Percentiles rank a stretch among this genome's conserved stretches.
phyloP scores from a whole-genome alignment of 2,113 vertebrate species.

The Mungos mungo region DNA sequence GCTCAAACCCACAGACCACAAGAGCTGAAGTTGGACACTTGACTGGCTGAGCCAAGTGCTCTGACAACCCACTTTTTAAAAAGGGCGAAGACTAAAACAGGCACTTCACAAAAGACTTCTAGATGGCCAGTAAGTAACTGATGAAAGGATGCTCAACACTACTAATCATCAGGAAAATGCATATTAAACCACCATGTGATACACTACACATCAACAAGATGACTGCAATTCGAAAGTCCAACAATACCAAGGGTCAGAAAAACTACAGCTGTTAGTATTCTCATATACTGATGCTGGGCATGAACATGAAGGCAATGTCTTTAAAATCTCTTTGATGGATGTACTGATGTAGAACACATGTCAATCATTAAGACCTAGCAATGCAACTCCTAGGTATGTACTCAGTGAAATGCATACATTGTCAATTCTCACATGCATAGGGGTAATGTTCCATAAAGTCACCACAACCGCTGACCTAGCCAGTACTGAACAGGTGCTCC shows the following conservation, averaged over 20 bases:
- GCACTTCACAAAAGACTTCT: not conserved
- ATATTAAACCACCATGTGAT: too few species aligned
- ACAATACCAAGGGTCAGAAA: not conserved
- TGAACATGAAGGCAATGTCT: not conserved
- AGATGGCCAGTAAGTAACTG: not conserved
- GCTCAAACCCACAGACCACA: too few species aligned
- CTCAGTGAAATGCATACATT: not conserved
- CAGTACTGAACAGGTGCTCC: too few species aligned
- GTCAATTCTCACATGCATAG: not conserved
- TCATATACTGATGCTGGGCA: not conserved
- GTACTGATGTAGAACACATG: too few species aligned
- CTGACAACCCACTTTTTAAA: not conserved
- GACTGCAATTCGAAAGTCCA: not conserved
- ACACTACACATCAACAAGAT: too few species aligned
- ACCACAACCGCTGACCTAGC: not conserved
- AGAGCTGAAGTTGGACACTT: too few species aligned
- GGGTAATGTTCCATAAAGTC: not conserved
- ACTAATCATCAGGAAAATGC: not conserved
- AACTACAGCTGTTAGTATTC: rapidly evolving
- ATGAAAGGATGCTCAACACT: not conserved
- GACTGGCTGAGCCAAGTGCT: too few species aligned
- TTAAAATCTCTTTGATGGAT: not conserved
- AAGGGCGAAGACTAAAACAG: not conserved
- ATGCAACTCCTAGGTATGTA: not conserved
- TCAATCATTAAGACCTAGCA: not conserved